Evolutionary conservation across 2,797 vertebrate genomes (phyloP), one percentile per base, ranked within the genome.

Genomic region (Rhinella marina): DNA sequence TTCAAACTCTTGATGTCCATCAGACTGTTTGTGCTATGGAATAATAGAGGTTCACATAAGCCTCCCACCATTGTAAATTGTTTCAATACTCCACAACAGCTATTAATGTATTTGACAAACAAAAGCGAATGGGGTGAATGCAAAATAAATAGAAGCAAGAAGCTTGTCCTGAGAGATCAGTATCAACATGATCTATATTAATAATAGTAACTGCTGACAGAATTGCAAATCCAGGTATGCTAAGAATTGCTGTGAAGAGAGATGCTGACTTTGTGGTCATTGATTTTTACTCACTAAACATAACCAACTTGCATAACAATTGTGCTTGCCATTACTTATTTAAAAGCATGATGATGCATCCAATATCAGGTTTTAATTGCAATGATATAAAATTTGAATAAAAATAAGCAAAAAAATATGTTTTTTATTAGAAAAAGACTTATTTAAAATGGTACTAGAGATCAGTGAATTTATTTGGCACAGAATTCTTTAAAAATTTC

Each of bases 231-330:
- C 23, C 82, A 84, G 82, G 70, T 84, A 84, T 84, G 82, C 82
- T 84, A 84, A 84, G 75, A 76, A 76, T 75, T 73, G 56, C 50
- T 50, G 82, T 19, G 56, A 84, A 84, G 56, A 75, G 70, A 84
- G 82, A 76, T 84, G 70, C 82, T 84, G 82, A 84, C 82, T 84
- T 75, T 75, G 82, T 84, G 82, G 82, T 84, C 54, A 84, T 84
- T 84, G 82, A 84, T 84, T 84, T 84, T 84, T 76, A 14, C 32
- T 84, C 32, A 62, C 56, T 50, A 32, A 84, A 75, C 56, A 76
- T 48, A 75, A 59, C 52, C 56, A 76, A 76, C 73, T 84, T 84
- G 56, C 82, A 84, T 84, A 84, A 84, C 70, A 84, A 61, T 76
- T 61, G 72, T 75, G 48, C 56, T 75, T 84, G 82, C 52, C 68